A percentile compares a stretch with the other conserved stretches of the same genome.
These are phyloP conservation scores for Zele albiditarsus DNA, from an alignment of 2,888 invertebrate genomes.

Conservation along the genomic window DNA sequence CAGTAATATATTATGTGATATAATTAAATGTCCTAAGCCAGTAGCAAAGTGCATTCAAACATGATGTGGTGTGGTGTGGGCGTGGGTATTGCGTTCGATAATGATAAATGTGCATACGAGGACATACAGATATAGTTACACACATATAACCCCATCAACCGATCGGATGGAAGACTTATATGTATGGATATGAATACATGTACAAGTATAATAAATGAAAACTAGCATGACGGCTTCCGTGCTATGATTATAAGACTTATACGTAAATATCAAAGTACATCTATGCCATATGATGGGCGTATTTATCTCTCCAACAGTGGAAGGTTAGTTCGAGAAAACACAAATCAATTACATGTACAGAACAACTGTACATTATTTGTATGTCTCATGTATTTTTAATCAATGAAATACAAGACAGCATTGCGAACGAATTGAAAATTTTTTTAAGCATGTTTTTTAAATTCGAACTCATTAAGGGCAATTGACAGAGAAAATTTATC, in stretches of 20 bases:
- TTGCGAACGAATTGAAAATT: neutral
- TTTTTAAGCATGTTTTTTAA: neutral
- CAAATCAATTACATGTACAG: neutral
- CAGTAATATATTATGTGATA: conserved; percentile 21
- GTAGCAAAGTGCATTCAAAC: conserved; percentile 11
- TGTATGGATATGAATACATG: neutral
- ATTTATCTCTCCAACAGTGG: conserved; percentile 27
- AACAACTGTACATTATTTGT: neutral
- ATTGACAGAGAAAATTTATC: no score
- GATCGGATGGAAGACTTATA: neutral
- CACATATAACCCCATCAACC: conserved; percentile 4
- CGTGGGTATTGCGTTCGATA: conserved; percentile 24
- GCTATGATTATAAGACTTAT: conserved; percentile 11
- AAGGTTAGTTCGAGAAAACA: conserved; percentile 11
- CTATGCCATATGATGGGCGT: conserved; percentile 6
- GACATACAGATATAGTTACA: conserved; percentile 6
- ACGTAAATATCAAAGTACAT: neutral
- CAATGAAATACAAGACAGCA: neutral
- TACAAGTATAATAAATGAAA: conserved; percentile 36
- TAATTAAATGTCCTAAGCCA: conserved; percentile 20
- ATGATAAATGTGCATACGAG: conserved; percentile 22
- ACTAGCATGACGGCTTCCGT: conserved; percentile 52
- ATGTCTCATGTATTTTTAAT: neutral
- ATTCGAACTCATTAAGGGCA: no score
- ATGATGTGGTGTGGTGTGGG: conserved; percentile 13